Evolutionary conservation across 1,140 invertebrate genomes (phyloP).

Genomic region (Sipha flava): DNA sequence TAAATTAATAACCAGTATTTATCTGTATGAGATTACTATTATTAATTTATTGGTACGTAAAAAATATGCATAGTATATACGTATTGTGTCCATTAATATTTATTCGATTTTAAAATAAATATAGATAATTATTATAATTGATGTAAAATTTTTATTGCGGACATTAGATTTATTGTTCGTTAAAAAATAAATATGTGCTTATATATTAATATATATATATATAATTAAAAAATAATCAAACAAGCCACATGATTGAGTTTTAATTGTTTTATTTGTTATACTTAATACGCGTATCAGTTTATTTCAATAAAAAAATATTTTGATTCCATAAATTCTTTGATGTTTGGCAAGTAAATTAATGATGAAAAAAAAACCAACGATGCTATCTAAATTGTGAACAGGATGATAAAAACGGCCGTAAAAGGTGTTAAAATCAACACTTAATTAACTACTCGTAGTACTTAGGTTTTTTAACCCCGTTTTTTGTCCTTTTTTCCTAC

Average conservation of each 20-base stretch:
- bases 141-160: not conserved
- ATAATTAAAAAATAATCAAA: no score
- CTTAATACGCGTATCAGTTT: not conserved
- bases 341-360: not conserved
- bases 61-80: no score
- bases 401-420: not conserved
- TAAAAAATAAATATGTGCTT: not conserved
- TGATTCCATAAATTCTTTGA: not conserved
- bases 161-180: not conserved
- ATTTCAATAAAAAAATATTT: not conserved
- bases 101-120: no score
- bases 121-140: no score
- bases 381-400: not conserved
- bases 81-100: no score
- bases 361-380: not conserved
- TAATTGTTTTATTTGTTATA: not conserved
- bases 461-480: conserved; percentile 16
- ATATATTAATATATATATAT: no score
- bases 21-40: no score
- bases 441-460: conserved; percentile 22
- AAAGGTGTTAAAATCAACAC: conserved; percentile 28
- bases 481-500: conserved; percentile 2
- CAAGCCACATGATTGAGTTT: not conserved
- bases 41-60: no score
- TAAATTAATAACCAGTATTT: no score